These are phyloP conservation scores for Danionella dracula DNA, from an alignment of 2,797 vertebrate species.

Conservation along the genomic window DNA sequence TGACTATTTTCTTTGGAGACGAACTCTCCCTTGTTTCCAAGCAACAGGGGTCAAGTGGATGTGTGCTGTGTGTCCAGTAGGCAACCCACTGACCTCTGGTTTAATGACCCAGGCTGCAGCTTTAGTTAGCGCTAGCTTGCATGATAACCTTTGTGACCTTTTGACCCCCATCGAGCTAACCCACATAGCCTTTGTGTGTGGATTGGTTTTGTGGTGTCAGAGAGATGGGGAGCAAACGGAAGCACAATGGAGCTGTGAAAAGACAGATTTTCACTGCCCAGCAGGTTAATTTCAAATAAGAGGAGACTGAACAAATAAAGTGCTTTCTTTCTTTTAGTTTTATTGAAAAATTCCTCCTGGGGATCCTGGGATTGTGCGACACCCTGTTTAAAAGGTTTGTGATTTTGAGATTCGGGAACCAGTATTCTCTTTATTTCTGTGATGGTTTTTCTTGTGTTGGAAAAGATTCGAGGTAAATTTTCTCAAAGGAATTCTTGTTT, in stretches of 20 bases:
- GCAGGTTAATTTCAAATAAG: slow-evolving; percentile 6
- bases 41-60: slow-evolving; percentile 67
- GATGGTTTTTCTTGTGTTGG: background rate
- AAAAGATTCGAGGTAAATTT: slow-evolving; percentile 20
- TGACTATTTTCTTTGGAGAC: slow-evolving; percentile 59
- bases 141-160: slow-evolving; percentile 40
- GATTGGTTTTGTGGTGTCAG: slow-evolving; percentile 1
- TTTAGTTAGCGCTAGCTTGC: slow-evolving; percentile 24
- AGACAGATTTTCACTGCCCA: background rate
- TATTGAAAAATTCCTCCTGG: background rate
- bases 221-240: background rate
- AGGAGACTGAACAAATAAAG: background rate
- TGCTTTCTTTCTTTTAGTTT: background rate
- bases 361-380: background rate
- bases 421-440: background rate
- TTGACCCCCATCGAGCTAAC: slow-evolving; percentile 16
- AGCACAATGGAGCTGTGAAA: slow-evolving; percentile 5
- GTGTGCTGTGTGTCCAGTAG: slow-evolving; percentile 38
- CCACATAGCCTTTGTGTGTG: slow-evolving; percentile 4
- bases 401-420: background rate
- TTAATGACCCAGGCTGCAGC: slow-evolving; percentile 12
- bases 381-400: background rate
- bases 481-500: background rate
- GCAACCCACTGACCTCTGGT: slow-evolving; percentile 15
- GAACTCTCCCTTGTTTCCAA: slow-evolving; percentile 60